Conservation (phyloP, 2,113 vertebrate genomes). For the Neolamprologus fasciatus region DNA sequence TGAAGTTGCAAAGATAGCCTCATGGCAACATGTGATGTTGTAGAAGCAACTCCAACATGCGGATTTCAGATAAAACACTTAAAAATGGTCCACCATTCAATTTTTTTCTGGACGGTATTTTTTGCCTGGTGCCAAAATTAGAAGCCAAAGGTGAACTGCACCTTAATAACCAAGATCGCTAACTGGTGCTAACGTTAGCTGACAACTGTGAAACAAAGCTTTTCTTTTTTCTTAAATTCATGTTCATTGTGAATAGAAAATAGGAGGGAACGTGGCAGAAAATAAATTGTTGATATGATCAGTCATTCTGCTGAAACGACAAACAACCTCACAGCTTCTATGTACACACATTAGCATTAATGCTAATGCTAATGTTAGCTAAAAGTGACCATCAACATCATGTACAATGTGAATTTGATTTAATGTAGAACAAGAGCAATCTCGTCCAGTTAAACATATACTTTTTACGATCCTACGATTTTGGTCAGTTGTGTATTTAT, state of each 20-base stretch:
- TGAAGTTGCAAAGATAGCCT: background rate
- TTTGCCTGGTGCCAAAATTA: background rate
- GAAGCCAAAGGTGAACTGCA: background rate
- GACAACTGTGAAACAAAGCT: background rate
- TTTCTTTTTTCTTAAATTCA: rapidly evolving
- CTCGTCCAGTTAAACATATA: background rate
- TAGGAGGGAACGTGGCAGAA: background rate
- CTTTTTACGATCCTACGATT: rapidly evolving
- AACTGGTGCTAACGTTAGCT: background rate
- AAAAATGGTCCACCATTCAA: background rate
- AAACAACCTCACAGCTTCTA: background rate
- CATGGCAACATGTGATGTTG: background rate
- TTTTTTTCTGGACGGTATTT: rapidly evolving
- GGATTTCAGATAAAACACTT: rapidly evolving
- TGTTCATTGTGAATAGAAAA: background rate
- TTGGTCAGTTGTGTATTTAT: background rate
- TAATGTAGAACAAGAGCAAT: background rate
- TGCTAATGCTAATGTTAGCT: background rate
- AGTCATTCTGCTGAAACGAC: background rate
- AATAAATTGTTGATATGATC: background rate
- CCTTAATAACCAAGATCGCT: background rate
- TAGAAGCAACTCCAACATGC: background rate
- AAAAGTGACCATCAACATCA: background rate
- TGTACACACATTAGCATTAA: background rate
- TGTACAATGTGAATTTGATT: background rate